Percentiles rank a stretch among this genome's conserved stretches.
phyloP scores from a whole-genome alignment of 2,888 invertebrate species.

The Eupeodes latifasciatus region DNA sequence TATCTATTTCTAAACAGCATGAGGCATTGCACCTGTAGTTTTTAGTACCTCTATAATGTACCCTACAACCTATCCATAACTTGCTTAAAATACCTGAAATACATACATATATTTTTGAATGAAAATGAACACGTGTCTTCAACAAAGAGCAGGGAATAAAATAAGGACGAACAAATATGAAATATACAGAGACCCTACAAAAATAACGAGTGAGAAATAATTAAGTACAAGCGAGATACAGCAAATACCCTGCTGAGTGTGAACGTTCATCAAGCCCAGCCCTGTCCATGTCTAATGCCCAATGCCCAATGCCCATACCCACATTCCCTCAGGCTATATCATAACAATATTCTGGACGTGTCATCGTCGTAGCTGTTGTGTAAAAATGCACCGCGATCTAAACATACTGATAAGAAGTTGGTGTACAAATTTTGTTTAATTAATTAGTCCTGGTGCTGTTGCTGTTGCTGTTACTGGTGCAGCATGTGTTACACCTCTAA shows the following conservation, averaged over 20 bases:
- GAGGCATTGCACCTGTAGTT: constrained; percentile 60
- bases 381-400: constrained; percentile 65
- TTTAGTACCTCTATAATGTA: neutral
- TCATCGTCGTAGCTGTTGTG: neutral
- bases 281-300: neutral
- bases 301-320: neutral
- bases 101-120: neutral
- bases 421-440: constrained; percentile 69
- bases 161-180: constrained; percentile 23
- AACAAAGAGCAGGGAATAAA: neutral
- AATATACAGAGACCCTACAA: constrained; percentile 1
- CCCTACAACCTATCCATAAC: too few species aligned
- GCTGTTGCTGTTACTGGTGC: constrained; percentile 12
- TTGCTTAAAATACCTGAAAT: constrained; percentile 33
- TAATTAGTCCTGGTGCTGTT: constrained; percentile 56
- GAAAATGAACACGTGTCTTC: constrained; percentile 15
- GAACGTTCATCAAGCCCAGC: neutral
- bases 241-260: constrained; percentile 40
- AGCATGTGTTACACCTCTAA: constrained; percentile 68
- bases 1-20: constrained; percentile 47
- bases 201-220: constrained; percentile 63
- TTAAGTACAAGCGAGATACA: constrained; percentile 38
- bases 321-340: constrained; percentile 54
- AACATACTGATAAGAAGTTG: constrained; percentile 61
- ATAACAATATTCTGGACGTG: constrained; percentile 33